Evolutionary conservation across 2,888 invertebrate species (phyloP), one percentile per base, ranked within the genome.

Genomic region (Vesta saturnalis): DNA sequence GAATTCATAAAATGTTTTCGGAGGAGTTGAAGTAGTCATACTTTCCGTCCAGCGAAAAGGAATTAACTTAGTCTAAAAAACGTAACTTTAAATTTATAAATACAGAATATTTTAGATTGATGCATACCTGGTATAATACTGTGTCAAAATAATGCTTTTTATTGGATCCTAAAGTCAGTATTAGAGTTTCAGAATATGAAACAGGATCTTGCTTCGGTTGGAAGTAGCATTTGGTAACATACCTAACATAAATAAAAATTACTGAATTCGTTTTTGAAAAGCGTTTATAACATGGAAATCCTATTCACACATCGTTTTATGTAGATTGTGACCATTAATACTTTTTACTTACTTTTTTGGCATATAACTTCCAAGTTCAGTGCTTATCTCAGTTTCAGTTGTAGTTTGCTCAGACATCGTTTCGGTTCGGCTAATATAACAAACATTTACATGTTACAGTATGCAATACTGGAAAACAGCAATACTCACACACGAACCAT

Each of bases 141-240:
- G 76, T 75, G 65, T 78, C 78, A 67, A 74, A 75, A 67, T 74
- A 77, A 52, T 76, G 73, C 60, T 76, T 75, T 54, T 77, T 77
- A 15, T 74, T 76, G 1, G 78, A 78, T 56, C 77, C 78, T 54
- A 78, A 65, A 47, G 74, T 76, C 21, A 78, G 43, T 39, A 80
- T 73, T 22, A 83, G 64, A 8, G 81, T 81, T 72, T 83, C 82
- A n/a, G 80, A 78, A 68, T 81, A 83, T 78, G 80, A 81, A 22
- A 79, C 78, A n/a, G 83, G 82, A 39, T 78, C 67, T 22, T 77
- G 75, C 60, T 76, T 78, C 59, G 78, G 79, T 74, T 80, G 76
- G 46, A 83, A 77, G 63, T 78, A 81, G 71, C 83, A 83, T n/a
- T 72, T 80, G 30, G 80, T 79, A 15, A 76, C 77, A 65, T 79